phyloP scores from a whole-genome alignment of 2,113 vertebrate genomes.

The Pelusios castaneus region DNA sequence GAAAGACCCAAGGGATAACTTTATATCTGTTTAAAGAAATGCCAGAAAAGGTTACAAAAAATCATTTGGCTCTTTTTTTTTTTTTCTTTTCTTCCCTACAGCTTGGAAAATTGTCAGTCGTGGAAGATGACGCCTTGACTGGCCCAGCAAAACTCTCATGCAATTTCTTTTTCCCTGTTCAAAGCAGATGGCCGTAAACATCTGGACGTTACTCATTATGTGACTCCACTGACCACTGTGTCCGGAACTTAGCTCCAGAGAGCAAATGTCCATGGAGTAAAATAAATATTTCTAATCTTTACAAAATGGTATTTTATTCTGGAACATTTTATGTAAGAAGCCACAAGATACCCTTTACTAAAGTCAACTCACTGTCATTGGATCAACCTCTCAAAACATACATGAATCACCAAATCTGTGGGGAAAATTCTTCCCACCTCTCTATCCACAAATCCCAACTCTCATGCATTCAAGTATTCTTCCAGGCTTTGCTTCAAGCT shows the following conservation, averaged over 20 bases:
- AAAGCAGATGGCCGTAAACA: rapidly evolving
- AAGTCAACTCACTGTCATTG: background rate
- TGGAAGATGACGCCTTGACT: background rate
- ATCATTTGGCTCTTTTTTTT: background rate
- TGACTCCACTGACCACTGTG: background rate
- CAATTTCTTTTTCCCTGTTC: rapidly evolving
- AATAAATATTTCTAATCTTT: no score
- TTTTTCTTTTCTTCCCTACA: no score
- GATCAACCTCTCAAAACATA: background rate
- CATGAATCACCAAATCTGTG: background rate
- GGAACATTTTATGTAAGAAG: no score
- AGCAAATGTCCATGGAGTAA: no score
- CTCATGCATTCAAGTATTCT: background rate
- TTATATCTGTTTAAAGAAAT: background rate
- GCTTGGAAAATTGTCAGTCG: no score
- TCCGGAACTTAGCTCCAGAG: no score
- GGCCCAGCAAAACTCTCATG: background rate
- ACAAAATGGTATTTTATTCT: no score
- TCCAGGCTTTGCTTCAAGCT: background rate
- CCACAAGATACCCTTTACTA: background rate
- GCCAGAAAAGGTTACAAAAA: background rate
- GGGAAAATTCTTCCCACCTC: no score
- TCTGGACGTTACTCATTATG: background rate
- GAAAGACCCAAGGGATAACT: no score
- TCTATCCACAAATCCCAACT: background rate